Base-by-base conservation (phyloP, 2,797 vertebrate genomes). In the Leuciscus waleckii region DNA sequence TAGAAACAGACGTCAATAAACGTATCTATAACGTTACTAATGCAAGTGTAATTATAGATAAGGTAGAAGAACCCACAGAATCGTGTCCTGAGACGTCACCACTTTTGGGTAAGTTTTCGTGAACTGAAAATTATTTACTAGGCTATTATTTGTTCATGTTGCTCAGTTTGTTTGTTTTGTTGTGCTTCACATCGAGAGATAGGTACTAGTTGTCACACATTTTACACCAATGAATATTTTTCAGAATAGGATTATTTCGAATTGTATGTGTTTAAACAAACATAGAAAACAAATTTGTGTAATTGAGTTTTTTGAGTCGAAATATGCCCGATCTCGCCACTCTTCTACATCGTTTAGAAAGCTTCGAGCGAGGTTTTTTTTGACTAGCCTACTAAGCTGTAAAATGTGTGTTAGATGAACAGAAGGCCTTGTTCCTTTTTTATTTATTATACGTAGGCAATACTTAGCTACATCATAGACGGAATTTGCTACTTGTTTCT, bases 61-160 rank as follows among this genome's bases (percentile, higher is more conserved):
- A 19, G 9, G 29, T 19, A 16, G 11, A 14, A 11, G 21, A 19
- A 10, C 29, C 4, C 0, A 68, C 85, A 82, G 67, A 90, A 75
- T 87, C 70, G 14, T 95, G 95, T 29, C 94, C 92, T 0, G 93
- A 94, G 23, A 92, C 91, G 0, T 94, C 95, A 0, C 94, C 94
- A 1, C 86, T 93, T 61, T 87, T 95, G 43, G 92, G 95, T 95
- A 90, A 94, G 89, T 88, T 49, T 7, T 23, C n/a, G 1, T 70
- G 17, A 58, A 32, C 5, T 5, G 21, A 23, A n/a, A 5, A 49
- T 17, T 0, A 49, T 16, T 46, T 37, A 37, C 11, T 51, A 1
- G 32, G 13, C 43, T 46, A 29, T 3, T 29, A 61, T 49, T 32
- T 29, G 10, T 43, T 74, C 23, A 21, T 9, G 26, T 68, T 67